Percentiles rank a stretch among this genome's conserved stretches.
Conservation (phyloP, 2,888 invertebrate genomes). For the Coecobrya sp. region DNA sequence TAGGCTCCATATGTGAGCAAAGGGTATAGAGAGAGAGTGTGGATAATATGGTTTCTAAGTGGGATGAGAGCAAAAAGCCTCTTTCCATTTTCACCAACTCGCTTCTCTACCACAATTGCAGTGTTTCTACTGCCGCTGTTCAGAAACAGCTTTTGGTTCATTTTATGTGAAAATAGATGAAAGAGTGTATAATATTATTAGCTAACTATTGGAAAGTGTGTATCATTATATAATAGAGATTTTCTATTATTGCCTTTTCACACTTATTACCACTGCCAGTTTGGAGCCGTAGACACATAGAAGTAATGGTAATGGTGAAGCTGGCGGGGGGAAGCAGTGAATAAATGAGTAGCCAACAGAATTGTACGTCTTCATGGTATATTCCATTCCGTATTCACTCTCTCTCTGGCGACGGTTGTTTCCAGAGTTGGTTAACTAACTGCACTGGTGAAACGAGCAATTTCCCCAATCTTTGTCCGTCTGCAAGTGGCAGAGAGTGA, state of each 20-base stretch:
- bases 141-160: constrained; percentile 54
- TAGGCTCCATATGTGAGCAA: neutral
- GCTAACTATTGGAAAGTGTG: constrained; percentile 76
- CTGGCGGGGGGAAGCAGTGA: constrained; percentile 59
- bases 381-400: neutral
- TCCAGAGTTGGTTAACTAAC: constrained; percentile 42
- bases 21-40: constrained; percentile 12
- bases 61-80: constrained; percentile 61
- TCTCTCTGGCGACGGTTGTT: neutral
- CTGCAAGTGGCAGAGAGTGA: constrained; percentile 75
- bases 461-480: constrained; percentile 54
- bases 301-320: constrained; percentile 14
- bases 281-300: neutral
- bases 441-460: constrained; percentile 58
- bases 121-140: neutral
- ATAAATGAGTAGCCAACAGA: constrained; percentile 73
- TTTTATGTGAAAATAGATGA: constrained; percentile 62
- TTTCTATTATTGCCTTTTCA: constrained; percentile 57
- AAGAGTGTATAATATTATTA: constrained; percentile 76
- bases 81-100: constrained; percentile 49
- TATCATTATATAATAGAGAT: constrained; percentile 61
- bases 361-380: neutral
- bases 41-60: constrained; percentile 56
- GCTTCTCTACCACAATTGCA: neutral
- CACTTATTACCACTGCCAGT: constrained; percentile 45